These are phyloP conservation scores for Anas platyrhynchos DNA, from an alignment of 2,113 vertebrate genomes.

Conservation along the genomic window DNA sequence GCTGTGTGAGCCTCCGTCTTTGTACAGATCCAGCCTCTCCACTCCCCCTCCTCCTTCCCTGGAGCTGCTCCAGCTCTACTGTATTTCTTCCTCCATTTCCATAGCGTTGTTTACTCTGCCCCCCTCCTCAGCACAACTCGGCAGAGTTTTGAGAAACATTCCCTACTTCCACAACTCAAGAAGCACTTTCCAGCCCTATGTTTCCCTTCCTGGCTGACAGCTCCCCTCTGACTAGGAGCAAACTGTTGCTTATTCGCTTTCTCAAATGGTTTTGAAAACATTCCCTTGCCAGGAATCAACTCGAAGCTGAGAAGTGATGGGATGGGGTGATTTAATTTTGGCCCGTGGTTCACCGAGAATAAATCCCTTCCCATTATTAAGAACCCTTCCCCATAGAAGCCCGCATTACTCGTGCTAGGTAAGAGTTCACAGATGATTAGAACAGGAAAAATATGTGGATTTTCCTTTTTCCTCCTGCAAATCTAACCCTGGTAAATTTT, in stretches of 20 bases:
- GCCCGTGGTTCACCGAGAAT: neutral
- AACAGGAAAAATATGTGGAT: neutral
- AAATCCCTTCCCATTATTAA: constrained; percentile 28
- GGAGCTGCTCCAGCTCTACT: neutral
- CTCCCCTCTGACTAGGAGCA: constrained; percentile 1
- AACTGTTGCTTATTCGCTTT: constrained; percentile 4
- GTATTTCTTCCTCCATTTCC: neutral
- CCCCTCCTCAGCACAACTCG: neutral
- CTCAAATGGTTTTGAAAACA: constrained; percentile 6
- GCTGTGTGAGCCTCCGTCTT: neutral
- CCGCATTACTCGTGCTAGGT: neutral
- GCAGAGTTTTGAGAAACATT: neutral
- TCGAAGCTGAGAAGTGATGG: neutral
- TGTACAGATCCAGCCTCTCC: neutral
- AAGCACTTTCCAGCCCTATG: neutral
- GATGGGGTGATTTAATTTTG: constrained; percentile 27
- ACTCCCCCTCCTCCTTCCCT: neutral
- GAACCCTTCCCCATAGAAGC: neutral
- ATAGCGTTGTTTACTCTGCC: neutral
- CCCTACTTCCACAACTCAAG: neutral
- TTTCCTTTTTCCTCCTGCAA: neutral
- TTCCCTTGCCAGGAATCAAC: neutral
- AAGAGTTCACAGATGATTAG: neutral
- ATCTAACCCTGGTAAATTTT: constrained; percentile 15
- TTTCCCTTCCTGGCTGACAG: neutral